Evolutionary conservation across 2,113 vertebrate genomes (phyloP).

Genomic region (Leiothrix lutea): DNA sequence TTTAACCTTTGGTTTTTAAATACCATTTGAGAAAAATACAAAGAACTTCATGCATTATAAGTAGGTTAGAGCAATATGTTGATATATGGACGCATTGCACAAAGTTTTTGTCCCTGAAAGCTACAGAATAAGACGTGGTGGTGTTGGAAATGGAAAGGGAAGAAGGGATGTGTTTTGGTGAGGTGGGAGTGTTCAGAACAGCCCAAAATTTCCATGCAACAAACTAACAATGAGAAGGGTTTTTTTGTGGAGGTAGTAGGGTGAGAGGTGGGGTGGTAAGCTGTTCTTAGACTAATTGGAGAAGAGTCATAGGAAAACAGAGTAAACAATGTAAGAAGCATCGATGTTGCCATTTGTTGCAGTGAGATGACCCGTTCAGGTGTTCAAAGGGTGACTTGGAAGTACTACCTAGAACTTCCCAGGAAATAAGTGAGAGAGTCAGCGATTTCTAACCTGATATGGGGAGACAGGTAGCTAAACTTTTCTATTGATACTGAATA

Average conservation of each 20-base stretch:
- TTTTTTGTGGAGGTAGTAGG: neutral
- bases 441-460: neutral
- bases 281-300: neutral
- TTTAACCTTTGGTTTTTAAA: neutral
- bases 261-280: neutral
- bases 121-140: fast-evolving
- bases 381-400: neutral
- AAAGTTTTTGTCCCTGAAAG: neutral
- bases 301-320: neutral
- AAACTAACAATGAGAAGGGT: neutral
- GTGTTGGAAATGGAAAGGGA: neutral
- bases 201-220: neutral
- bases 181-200: neutral
- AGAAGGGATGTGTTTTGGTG: neutral
- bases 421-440: neutral
- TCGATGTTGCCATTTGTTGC: fast-evolving
- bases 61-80: neutral
- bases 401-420: neutral
- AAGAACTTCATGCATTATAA: neutral
- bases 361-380: neutral
- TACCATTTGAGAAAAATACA: neutral
- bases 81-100: fast-evolving
- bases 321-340: neutral
- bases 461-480: neutral
- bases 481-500: neutral